Percentiles rank a stretch among this genome's conserved stretches.
phyloP scores from a whole-genome alignment of 2,113 vertebrate species.

The Mirza zaza region DNA sequence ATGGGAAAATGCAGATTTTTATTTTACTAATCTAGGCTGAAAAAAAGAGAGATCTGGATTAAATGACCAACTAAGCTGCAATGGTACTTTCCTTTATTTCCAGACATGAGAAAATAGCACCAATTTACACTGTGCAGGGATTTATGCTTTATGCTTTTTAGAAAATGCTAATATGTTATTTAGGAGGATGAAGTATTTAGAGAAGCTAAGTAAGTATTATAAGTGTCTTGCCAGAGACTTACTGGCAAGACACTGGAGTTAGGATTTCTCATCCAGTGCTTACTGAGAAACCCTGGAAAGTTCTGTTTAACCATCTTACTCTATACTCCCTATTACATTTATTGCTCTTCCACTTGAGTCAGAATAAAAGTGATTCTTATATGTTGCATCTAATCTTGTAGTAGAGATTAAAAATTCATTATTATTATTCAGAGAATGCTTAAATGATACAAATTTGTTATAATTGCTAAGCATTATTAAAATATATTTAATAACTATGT shows the following conservation, averaged over 20 bases:
- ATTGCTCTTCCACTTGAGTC: background rate
- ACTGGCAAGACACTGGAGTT: background rate
- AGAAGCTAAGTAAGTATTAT: background rate
- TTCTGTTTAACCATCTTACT: background rate
- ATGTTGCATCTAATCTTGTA: background rate
- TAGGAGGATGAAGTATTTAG: background rate
- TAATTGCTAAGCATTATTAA: slow-evolving; percentile 42
- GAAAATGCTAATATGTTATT: background rate
- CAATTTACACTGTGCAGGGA: background rate
- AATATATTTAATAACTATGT: slow-evolving; percentile 35
- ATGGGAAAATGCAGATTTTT: background rate
- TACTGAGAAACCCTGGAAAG: background rate
- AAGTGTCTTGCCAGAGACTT: background rate
- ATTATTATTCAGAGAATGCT: background rate
- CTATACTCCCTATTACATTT: background rate
- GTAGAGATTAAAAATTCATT: background rate
- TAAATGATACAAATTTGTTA: slow-evolving; percentile 19
- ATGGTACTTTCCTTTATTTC: background rate
- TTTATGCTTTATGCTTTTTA: background rate
- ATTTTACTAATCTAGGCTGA: background rate
- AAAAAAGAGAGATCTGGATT: background rate
- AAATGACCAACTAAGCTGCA: background rate
- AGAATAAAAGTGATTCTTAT: background rate
- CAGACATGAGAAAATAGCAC: background rate
- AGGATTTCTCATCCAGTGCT: background rate